Conservation (phyloP, 2,113 vertebrate genomes). For the Cyprinus carpio region DNA sequence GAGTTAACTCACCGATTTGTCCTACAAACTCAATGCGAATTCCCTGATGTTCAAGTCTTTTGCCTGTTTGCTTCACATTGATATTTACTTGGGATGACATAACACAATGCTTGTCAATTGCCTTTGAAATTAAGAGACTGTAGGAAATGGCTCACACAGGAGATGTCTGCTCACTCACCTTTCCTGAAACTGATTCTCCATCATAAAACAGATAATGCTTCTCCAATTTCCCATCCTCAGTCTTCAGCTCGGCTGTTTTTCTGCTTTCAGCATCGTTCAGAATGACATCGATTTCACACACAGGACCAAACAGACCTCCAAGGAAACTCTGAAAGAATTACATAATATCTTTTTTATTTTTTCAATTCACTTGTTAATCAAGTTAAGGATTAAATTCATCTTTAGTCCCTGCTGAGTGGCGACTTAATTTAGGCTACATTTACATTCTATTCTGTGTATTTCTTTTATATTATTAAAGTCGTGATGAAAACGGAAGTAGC, state of each 20-base stretch:
- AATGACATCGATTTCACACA: constrained; percentile 95
- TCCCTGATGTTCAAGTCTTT: constrained; percentile 96
- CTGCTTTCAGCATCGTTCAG: constrained; percentile 96
- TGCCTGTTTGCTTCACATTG: constrained; percentile 93
- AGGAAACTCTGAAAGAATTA: constrained; percentile 89
- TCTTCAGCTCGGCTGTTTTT: constrained; percentile 95
- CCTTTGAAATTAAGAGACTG: background rate
- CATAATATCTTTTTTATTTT: background rate
- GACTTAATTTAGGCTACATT: background rate
- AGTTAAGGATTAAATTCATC: no score
- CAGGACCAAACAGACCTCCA: constrained; percentile 91
- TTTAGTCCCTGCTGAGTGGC: background rate
- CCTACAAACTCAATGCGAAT: constrained; percentile 99
- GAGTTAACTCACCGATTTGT: constrained; percentile 91
- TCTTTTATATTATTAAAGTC: background rate
- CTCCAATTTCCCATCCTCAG: constrained; percentile 96
- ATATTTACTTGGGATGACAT: constrained; percentile 84
- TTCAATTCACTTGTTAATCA: background rate
- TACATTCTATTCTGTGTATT: background rate
- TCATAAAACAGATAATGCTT: constrained; percentile 98
- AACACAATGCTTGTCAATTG: background rate
- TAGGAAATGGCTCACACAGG: background rate
- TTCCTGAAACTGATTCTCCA: constrained; percentile 97
- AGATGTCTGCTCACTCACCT: constrained; percentile 74
- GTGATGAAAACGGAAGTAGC: background rate